Percentiles rank a stretch among this genome's conserved stretches.
These are phyloP conservation scores for Lontra canadensis DNA, from an alignment of 2,113 vertebrate genomes.

Conservation along the genomic window DNA sequence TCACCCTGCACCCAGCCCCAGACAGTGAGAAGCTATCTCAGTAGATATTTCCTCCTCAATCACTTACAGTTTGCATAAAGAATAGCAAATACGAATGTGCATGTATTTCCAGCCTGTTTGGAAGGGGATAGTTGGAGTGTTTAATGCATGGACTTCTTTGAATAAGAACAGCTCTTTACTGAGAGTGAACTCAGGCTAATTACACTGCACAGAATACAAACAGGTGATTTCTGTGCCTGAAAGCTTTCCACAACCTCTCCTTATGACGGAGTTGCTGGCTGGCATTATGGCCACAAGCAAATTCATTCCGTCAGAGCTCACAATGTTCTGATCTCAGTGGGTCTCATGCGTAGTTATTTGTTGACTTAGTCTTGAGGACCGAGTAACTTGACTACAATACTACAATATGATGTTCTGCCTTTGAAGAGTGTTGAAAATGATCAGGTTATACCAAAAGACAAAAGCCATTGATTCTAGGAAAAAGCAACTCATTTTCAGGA, in stretches of 20 bases:
- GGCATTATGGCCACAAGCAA: too few relatives aligned
- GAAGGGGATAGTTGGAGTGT: neutral
- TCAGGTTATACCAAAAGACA: neutral
- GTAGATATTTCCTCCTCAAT: too few relatives aligned
- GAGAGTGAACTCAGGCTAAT: neutral
- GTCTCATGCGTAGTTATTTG: fast-evolving
- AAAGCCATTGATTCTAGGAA: neutral
- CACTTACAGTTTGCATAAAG: neutral
- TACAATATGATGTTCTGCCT: neutral
- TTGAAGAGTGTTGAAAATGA: neutral
- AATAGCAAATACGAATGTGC: neutral
- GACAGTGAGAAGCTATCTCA: neutral
- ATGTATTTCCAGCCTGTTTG: neutral
- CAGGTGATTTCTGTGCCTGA: neutral
- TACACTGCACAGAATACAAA: neutral
- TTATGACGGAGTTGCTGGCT: neutral
- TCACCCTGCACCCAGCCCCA: too few relatives aligned
- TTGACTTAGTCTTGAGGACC: neutral
- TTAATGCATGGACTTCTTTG: neutral
- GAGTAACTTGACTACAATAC: neutral
- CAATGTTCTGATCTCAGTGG: neutral
- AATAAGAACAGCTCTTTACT: neutral
- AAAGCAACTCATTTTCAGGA: neutral
- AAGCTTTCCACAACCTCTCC: neutral
- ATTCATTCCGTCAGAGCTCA: neutral